phyloP scores from a whole-genome alignment of 2,888 invertebrate species.

The Schizotus pectinicornis region DNA sequence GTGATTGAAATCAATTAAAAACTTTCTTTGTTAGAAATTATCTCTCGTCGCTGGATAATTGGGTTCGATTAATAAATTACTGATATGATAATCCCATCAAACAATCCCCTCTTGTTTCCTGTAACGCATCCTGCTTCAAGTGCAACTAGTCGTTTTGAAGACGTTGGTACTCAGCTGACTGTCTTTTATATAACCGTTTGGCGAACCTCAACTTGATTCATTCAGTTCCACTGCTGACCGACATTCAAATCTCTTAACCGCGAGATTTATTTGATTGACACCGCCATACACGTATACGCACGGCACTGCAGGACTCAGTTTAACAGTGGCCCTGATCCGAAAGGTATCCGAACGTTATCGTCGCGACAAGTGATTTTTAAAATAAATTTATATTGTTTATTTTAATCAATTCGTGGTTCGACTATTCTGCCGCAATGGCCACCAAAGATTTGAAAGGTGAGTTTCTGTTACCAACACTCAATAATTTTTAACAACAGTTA shows the following conservation, averaged over 20 bases:
- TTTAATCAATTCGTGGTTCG: not conserved
- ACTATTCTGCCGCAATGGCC: slow-evolving; percentile 6
- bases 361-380: too few relatives aligned
- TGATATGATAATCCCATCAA: not conserved
- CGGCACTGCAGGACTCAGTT: slow-evolving; percentile 15
- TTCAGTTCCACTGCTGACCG: slow-evolving; percentile 47
- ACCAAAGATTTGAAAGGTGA: slow-evolving; percentile 21
- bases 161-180: not conserved
- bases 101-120: not conserved
- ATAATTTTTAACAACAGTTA: too few relatives aligned
- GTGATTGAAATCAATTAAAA: too few relatives aligned
- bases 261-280: slow-evolving; percentile 19
- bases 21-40: too few relatives aligned
- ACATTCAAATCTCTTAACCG: slow-evolving; percentile 38
- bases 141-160: slow-evolving; percentile 7
- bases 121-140: slow-evolving; percentile 6
- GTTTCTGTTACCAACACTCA: not conserved
- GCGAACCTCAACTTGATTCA: slow-evolving; percentile 45
- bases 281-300: slow-evolving; percentile 5
- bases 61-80: not conserved
- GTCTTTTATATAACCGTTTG: slow-evolving; percentile 46
- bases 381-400: too few relatives aligned
- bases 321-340: not conserved
- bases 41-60: too few relatives aligned
- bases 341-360: too few relatives aligned